A percentile compares a stretch with the other conserved stretches of the same genome.
phyloP scores from a whole-genome alignment of 1,140 invertebrate species.

The Halictus rubicundus region DNA sequence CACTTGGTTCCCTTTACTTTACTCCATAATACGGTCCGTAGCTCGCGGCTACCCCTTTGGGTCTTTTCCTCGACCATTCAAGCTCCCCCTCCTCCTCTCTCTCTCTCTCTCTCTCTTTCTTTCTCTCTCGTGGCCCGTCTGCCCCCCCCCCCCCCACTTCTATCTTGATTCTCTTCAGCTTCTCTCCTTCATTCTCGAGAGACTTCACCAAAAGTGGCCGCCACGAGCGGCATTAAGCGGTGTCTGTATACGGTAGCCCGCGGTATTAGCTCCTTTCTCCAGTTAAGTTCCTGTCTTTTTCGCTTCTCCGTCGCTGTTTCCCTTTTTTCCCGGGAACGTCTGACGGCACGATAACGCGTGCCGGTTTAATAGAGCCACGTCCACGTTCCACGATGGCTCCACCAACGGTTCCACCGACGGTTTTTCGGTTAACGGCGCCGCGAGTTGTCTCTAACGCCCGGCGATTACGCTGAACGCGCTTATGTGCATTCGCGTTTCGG shows the following conservation, averaged over 20 bases:
- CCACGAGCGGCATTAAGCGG: conserved; percentile 40
- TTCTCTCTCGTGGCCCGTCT: neutral
- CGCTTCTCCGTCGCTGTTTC: neutral
- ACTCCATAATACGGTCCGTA: conserved; percentile 65
- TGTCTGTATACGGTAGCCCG: conserved; percentile 41
- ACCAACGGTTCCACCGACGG: neutral
- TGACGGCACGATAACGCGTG: conserved; percentile 40
- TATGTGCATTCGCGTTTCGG: neutral
- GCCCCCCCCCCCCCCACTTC: conserved; percentile 7
- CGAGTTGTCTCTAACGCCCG: conserved; percentile 6
- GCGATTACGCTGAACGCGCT: conserved; percentile 12
- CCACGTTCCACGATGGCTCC: neutral
- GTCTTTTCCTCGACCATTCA: conserved; percentile 56
- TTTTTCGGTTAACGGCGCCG: neutral
- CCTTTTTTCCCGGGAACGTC: neutral
- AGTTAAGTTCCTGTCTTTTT: conserved; percentile 38
- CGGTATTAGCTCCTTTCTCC: conserved; percentile 48
- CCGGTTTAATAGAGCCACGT: conserved; percentile 30
- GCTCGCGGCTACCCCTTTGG: conserved; percentile 50
- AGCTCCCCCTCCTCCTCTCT: neutral
- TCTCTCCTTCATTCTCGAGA: conserved; percentile 50
- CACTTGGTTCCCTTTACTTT: conserved; percentile 59
- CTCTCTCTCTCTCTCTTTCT: neutral
- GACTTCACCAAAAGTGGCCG: conserved; percentile 52
- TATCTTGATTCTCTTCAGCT: conserved; percentile 47